Evolutionary conservation across 2,888 invertebrate genomes (phyloP), one percentile per base, ranked within the genome.

Genomic region (Melinaea menophilus): DNA sequence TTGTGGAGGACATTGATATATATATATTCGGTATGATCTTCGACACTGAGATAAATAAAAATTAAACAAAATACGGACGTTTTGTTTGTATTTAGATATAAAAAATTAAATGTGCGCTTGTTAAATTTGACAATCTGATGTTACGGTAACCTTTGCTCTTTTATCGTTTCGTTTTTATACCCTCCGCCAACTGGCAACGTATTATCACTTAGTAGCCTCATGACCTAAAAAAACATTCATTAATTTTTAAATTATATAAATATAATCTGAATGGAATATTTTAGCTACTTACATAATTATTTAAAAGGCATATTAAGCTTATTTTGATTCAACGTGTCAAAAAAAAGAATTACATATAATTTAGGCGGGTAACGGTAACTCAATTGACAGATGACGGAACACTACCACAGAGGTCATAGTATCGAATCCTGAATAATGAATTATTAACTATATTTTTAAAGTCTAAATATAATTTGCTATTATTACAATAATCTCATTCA

Each of bases 61-160:
- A 22, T 35, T 57, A 58, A 64, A 64, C 46, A 57, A 64, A n/a
- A 41, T 31, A 46, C 35, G 35, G 33, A 34, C n/a, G 47, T 60
- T 58, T 54, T 61, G 33, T 61, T 55, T n/a, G 60, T 35, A 61
- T 55, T 47, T 1, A 57, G 35, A 47, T 64, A 61, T 62, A 57
- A 56, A 61, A 59, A 55, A 58, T 47, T 54, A 59, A 58, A 60
- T 55, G 59, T 59, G 63, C 59, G 65, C 65, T 62, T 68, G 56
- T 71, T 68, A 67, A 68, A 65, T 76, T 78, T 75, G 77, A 79
- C 82, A 86, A 86, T 88, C 85, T 75, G 72, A 74, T 88, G 86
- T 89, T 88, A 87, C 85, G 79, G 78, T 90, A 90, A 88, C 90
- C 90, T 90, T 87, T 90, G 31, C 79, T 76, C 87, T 80, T 73